Conservation (phyloP, 2,888 invertebrate species). For the Agrochola circellaris region DNA sequence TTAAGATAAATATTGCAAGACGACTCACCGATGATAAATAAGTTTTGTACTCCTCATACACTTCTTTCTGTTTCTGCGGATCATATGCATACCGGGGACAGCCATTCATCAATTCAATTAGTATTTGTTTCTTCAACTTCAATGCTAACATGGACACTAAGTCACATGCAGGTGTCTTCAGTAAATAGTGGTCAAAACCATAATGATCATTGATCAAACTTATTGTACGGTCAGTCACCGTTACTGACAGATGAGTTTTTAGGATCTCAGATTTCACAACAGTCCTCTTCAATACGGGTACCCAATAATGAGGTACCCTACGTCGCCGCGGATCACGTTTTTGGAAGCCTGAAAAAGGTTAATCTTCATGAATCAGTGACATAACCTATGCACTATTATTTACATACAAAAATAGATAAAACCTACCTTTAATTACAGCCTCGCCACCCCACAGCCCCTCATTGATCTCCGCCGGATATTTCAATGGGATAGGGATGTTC, state of each 20-base stretch:
- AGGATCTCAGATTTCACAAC: conserved; percentile 97
- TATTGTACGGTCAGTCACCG: conserved; percentile 96
- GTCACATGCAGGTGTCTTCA: conserved; percentile 98
- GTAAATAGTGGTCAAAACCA: conserved; percentile 98
- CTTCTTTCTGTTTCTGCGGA: conserved; percentile 92
- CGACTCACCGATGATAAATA: conserved; percentile 95
- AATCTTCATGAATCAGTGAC: conserved; percentile 11
- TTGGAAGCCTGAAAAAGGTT: conserved; percentile 90
- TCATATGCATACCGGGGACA: conserved; percentile 93
- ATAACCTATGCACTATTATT: conserved; percentile 37
- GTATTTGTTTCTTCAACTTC: conserved; percentile 95
- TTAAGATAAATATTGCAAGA: neutral
- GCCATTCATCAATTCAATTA: conserved; percentile 93
- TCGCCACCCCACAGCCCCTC: conserved; percentile 99
- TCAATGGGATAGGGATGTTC: conserved; percentile 94
- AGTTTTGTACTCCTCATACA: conserved; percentile 94
- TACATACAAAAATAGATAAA: conserved; percentile 24
- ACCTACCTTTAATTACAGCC: conserved; percentile 94
- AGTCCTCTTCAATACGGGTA: conserved; percentile 94
- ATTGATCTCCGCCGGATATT: conserved; percentile 95
- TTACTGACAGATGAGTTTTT: conserved; percentile 95
- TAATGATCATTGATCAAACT: conserved; percentile 96
- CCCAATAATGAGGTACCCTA: conserved; percentile 96
- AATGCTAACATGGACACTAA: conserved; percentile 96
- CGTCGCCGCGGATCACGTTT: conserved; percentile 91